Conservation (phyloP, 2,113 vertebrate genomes). For the Menidia beryllina region DNA sequence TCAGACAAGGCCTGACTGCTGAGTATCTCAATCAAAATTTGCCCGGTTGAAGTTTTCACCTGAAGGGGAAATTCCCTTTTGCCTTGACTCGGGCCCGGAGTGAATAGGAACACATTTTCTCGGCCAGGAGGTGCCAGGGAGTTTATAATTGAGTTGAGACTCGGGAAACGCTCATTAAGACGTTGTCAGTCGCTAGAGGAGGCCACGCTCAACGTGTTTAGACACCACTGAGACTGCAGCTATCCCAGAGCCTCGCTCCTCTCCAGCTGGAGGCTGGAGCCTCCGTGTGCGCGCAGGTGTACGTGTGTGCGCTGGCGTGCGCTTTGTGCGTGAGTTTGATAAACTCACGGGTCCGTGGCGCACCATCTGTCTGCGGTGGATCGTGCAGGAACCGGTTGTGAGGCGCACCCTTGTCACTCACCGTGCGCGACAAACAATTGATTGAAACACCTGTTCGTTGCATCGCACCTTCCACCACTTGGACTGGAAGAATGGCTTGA, state of each 20-base stretch:
- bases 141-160: constrained; percentile 76
- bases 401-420: constrained; percentile 59
- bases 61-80: constrained; percentile 44
- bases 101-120: constrained; percentile 46
- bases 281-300: constrained; percentile 35
- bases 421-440: constrained; percentile 61
- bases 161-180: constrained; percentile 80
- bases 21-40: constrained; percentile 51
- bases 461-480: constrained; percentile 33
- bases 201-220: constrained; percentile 64
- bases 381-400: constrained; percentile 60
- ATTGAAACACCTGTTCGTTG: constrained; percentile 69
- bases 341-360: constrained; percentile 65
- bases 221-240: constrained; percentile 70
- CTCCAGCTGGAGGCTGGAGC: constrained; percentile 76
- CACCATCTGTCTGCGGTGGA: constrained; percentile 78
- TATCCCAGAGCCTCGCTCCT: constrained; percentile 63
- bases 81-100: constrained; percentile 37
- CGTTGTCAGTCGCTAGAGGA: constrained; percentile 75
- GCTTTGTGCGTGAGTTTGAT: constrained; percentile 51
- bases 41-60: constrained; percentile 52
- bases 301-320: constrained; percentile 6
- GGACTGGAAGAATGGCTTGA: constrained; percentile 28
- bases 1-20: constrained; percentile 13
- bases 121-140: constrained; percentile 54